Evolutionary conservation across 2,797 vertebrate species (phyloP).

Genomic region (Stomatorhinus walkeri): DNA sequence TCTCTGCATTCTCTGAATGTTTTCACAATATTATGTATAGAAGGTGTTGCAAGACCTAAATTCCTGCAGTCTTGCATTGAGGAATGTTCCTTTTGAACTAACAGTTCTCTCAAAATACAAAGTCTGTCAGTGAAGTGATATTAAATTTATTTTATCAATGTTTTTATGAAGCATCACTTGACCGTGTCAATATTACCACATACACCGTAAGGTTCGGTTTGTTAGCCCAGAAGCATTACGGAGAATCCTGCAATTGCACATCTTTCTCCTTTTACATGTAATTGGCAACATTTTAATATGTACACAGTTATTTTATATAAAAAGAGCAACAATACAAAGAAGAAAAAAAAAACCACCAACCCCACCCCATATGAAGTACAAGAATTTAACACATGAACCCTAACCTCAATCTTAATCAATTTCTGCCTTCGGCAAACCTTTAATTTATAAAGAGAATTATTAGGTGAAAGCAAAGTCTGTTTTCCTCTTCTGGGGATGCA

Average conservation of each 20-base stretch:
- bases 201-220: conserved; percentile 24
- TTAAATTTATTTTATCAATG: conserved; percentile 21
- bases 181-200: conserved; percentile 31
- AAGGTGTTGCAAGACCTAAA: too few species aligned
- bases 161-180: conserved; percentile 31
- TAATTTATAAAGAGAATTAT: neutral
- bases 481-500: neutral
- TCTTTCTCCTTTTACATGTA: conserved; percentile 39
- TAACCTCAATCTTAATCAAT: neutral
- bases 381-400: neutral
- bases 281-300: conserved; percentile 49
- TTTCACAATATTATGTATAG: too few species aligned
- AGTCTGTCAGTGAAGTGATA: neutral
- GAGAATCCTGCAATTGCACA: conserved; percentile 40
- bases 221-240: conserved; percentile 31
- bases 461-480: neutral
- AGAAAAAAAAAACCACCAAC: neutral
- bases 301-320: conserved; percentile 57
- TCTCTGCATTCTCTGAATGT: too few species aligned
- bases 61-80: too few species aligned
- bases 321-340: neutral
- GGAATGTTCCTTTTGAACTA: neutral
- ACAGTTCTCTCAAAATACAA: neutral
- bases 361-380: neutral
- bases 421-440: neutral